Evolutionary conservation across 1,140 invertebrate species (phyloP), one percentile per base, ranked within the genome.

Genomic region (Macrotrachela quadricornifera): DNA sequence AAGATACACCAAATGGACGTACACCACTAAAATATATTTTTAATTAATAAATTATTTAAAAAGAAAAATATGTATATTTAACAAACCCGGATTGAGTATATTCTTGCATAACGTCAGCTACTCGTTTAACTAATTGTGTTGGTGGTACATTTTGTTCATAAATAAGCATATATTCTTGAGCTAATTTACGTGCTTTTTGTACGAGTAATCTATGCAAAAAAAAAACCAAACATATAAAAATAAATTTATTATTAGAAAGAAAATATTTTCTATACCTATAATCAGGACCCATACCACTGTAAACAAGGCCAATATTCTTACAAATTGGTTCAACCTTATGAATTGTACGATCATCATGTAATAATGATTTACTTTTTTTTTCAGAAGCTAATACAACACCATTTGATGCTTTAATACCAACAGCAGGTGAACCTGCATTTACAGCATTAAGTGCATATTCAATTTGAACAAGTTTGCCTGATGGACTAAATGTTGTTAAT

Each of bases 371-470:
- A 68, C 91, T 83, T 67, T 97, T 96, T 65, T 99, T 97, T 69
- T 99, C 94, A 40, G 92, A 96, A 8, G 92, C 94, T 57, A 99
- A 77, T 21, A 99, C 94, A 21, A 97, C 84, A 21, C 73, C 73
- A 67, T 74, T 74, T 45, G 66, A 62, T 17, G 72, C 72, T 80
- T 95, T 94, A 55, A 99, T 94, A 47, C 91, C 94, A 57, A 99
- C 90, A 50, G 90, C 94, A 1, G 92, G 87, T n/a, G 91, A 88
- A 57, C 94, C 92, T 57, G 87, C 85, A 52, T 87, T 85, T 15
- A 99, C 94, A 40, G 94, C 94, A 52, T 87, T 87, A 68, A 99
- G 76, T 1, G 94, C 94, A 85, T 99, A 99, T 76, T 99, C 94
- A 65, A 99, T 94, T 74, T 99, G 94, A 21, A 97, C 92, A 55